A percentile compares a stretch with the other conserved stretches of the same genome.
Evolutionary conservation across 2,113 vertebrate species (phyloP).

Genomic region (Trinectes maculatus): DNA sequence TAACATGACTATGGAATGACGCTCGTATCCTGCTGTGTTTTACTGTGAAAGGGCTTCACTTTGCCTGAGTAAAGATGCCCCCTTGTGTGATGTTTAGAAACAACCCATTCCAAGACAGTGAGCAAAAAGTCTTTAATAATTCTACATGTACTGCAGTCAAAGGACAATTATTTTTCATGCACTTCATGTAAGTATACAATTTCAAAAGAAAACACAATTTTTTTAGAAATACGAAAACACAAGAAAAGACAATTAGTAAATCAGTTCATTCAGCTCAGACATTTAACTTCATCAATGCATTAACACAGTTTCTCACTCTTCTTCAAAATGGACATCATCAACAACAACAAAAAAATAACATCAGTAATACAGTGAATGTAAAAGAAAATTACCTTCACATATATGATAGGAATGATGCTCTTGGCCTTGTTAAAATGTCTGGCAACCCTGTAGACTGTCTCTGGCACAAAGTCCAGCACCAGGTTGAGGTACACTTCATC

Average conservation of each 20-base stretch:
- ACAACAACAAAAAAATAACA: background rate
- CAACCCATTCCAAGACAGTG: background rate
- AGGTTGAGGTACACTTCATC: conserved; percentile 94
- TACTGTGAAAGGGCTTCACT: background rate
- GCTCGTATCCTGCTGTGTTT: background rate
- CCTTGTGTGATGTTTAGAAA: background rate
- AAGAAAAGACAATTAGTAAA: too few species aligned
- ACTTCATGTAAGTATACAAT: too few species aligned
- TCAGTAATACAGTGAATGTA: background rate
- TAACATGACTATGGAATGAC: background rate
- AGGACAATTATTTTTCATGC: too few species aligned
- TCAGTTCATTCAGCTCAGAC: too few species aligned
- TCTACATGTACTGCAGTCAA: too few species aligned
- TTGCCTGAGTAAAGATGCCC: background rate
- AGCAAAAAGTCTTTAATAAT: background rate
- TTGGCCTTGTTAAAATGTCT: conserved; percentile 94
- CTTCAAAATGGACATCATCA: too few species aligned
- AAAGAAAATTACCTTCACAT: conserved; percentile 85
- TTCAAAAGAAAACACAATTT: too few species aligned
- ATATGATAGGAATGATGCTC: conserved; percentile 90
- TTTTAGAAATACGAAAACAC: too few species aligned
- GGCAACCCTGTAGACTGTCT: conserved; percentile 92
- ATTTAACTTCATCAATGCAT: background rate
- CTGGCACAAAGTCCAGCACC: conserved; percentile 91
- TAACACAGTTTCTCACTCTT: background rate